Evolutionary conservation across 2,797 vertebrate species (phyloP).

Genomic region (Echeneis naucrates): DNA sequence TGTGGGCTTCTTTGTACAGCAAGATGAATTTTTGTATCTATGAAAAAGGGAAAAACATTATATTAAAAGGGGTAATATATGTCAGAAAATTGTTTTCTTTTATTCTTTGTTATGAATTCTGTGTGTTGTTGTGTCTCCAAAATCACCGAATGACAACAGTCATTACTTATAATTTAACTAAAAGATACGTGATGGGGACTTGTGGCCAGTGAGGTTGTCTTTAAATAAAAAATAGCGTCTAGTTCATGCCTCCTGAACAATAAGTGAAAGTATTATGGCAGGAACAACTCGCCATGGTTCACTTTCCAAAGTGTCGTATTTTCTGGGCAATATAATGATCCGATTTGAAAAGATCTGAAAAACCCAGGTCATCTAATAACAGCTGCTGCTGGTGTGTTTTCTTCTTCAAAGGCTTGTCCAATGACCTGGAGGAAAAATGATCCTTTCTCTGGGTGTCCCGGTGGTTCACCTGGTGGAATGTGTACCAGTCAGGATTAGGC

Average conservation of each 20-base stretch:
- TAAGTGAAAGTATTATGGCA: not conserved
- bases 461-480: too few species aligned
- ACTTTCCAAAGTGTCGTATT: not conserved
- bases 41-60: constrained; percentile 15
- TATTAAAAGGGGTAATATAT: constrained; percentile 78
- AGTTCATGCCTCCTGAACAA: too few species aligned
- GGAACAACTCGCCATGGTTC: not conserved
- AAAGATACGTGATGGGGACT: too few species aligned
- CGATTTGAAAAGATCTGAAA: not conserved
- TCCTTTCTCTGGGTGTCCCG: too few species aligned
- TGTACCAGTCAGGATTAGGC: too few species aligned
- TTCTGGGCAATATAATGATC: not conserved
- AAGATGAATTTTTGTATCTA: constrained; percentile 47
- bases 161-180: not conserved
- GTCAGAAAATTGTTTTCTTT: not conserved
- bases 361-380: not conserved
- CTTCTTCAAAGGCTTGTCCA: too few species aligned
- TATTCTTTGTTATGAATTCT: not conserved
- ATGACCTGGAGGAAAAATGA: too few species aligned
- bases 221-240: too few species aligned
- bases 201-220: too few species aligned
- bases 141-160: not conserved
- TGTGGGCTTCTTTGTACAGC: constrained; percentile 54
- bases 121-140: not conserved
- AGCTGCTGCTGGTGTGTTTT: too few species aligned